Evolutionary conservation across 2,113 vertebrate species (phyloP).

Genomic region (Anolis sagrei): DNA sequence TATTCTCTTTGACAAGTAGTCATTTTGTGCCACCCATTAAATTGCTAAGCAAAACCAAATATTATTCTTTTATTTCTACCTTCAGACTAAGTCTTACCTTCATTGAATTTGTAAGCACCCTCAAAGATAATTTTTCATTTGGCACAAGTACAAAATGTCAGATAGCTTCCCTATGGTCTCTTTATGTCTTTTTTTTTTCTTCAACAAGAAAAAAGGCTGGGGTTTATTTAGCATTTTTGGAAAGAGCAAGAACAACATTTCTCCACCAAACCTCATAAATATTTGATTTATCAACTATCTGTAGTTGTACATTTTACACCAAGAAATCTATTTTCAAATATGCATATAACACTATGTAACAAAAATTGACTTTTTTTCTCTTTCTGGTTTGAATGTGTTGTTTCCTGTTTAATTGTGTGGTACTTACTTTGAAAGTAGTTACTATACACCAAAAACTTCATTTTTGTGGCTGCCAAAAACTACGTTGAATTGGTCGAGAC

Average conservation of each 20-base stretch:
- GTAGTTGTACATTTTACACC: background rate
- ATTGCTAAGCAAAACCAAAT: background rate
- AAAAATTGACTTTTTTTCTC: too few relatives aligned
- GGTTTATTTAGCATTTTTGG: background rate
- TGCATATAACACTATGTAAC: background rate
- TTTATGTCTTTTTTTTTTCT: conserved; percentile 38
- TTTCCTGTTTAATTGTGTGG: too few relatives aligned
- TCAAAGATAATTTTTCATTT: conserved; percentile 33
- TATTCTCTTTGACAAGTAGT: background rate
- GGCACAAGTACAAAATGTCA: background rate
- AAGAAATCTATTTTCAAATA: background rate
- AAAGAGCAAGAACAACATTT: background rate
- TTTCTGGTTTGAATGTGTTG: too few relatives aligned
- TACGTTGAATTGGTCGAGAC: too few relatives aligned
- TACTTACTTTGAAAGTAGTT: too few relatives aligned
- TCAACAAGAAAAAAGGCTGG: background rate
- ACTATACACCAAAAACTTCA: too few relatives aligned
- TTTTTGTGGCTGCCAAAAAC: too few relatives aligned
- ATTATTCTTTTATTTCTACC: conserved; percentile 17
- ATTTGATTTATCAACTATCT: background rate
- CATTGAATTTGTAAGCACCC: conserved; percentile 25
- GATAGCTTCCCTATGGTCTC: background rate
- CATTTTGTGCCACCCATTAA: conserved; percentile 3
- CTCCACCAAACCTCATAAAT: background rate
- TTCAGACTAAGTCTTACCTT: conserved; percentile 2